Evolutionary conservation across 2,113 vertebrate species (phyloP).

Genomic region (Microcebus ravelobensis): DNA sequence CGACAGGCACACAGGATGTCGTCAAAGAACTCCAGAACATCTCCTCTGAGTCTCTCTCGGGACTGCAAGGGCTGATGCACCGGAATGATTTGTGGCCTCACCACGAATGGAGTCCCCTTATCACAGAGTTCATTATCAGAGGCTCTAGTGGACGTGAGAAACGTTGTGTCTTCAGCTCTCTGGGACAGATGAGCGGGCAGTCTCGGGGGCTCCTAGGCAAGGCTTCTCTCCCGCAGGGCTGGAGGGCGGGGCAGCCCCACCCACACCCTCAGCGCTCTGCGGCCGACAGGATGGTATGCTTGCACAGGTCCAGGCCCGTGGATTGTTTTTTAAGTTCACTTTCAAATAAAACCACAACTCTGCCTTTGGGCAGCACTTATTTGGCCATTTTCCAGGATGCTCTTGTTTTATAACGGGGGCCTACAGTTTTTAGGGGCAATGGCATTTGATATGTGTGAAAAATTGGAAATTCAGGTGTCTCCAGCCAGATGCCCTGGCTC

Average conservation of each 20-base stretch:
- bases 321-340: background rate
- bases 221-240: background rate
- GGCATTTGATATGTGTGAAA: background rate
- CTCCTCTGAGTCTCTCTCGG: background rate
- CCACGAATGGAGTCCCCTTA: constrained; percentile 48
- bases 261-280: background rate
- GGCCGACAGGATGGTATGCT: background rate
- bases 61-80: constrained; percentile 27
- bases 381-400: background rate
- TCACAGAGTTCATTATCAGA: constrained; percentile 56
- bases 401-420: background rate
- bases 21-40: constrained; percentile 35
- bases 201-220: constrained; percentile 2
- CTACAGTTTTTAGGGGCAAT: background rate
- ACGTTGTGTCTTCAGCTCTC: constrained; percentile 39
- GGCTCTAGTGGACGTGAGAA: constrained; percentile 58
- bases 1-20: background rate
- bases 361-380: constrained; percentile 16
- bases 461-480: constrained; percentile 52
- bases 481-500: constrained; percentile 25
- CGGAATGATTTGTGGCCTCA: constrained; percentile 9
- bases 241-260: background rate
- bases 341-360: background rate
- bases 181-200: constrained; percentile 42
- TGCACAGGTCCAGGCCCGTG: background rate